Conservation (phyloP, 2,797 vertebrate species). For the Malacoctenus gilli region DNA sequence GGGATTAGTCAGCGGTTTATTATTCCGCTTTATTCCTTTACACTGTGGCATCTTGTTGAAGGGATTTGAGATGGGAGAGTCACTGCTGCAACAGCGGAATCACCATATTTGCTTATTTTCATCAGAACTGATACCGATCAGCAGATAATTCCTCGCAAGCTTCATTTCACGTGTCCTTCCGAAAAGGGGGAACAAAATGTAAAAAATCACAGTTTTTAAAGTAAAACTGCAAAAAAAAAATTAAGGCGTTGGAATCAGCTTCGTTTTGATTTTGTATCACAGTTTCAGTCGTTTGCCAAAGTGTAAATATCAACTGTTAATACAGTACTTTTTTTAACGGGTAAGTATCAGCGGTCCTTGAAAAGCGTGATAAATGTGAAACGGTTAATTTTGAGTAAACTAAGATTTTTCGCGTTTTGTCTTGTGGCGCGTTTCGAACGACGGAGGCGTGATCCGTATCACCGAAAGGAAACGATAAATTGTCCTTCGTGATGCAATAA, state of each 20-base stretch:
- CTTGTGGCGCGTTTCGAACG: not conserved
- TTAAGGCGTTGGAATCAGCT: too few relatives aligned
- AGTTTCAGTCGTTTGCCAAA: too few relatives aligned
- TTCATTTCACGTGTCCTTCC: not conserved
- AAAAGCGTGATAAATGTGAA: constrained; percentile 9
- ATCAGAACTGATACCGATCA: constrained; percentile 5
- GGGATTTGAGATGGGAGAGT: constrained; percentile 2
- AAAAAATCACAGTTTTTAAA: not conserved
- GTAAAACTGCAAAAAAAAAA: not conserved
- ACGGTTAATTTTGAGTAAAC: not conserved
- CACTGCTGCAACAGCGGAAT: not conserved
- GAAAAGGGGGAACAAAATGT: not conserved
- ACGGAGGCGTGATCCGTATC: not conserved
- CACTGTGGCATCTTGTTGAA: constrained; percentile 15
- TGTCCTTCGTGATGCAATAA: not conserved
- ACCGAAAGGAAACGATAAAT: not conserved
- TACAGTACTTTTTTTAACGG: not conserved
- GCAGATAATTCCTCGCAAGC: too few relatives aligned
- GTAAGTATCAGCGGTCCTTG: fast-evolving
- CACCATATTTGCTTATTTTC: not conserved
- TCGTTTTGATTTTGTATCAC: too few relatives aligned
- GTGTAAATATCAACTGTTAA: too few relatives aligned
- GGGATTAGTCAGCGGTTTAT: constrained; percentile 62
- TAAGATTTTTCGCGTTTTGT: not conserved
- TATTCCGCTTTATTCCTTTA: constrained; percentile 28